Base-by-base conservation (phyloP, 2,888 invertebrate species). In the Drosophila demipolita region DNA sequence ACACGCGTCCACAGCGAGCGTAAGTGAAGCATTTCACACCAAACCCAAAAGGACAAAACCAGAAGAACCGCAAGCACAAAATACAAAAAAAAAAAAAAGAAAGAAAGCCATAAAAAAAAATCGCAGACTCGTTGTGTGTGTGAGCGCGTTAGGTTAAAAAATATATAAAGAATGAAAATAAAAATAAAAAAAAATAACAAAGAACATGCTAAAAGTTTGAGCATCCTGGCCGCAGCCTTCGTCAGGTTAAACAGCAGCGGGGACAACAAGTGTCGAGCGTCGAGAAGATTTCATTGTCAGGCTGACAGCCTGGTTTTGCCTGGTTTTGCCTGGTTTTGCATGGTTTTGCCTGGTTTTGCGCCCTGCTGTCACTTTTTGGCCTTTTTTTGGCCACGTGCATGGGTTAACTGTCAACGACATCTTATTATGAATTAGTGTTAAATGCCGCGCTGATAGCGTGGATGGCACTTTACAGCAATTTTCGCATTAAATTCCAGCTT, bases 401-500 rank as follows among this genome's bases (percentile, higher is more conserved):
- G 85, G 89, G 91, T 90, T 91, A 90, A 89, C 90, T 91, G 90
- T 91, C 90, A 90, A 80, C 90, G 82, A 86, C 85, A 86, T 84
- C 83, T 91, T 90, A 90, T 91, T 90, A 91, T 89, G 84, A 89
- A 91, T 90, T 91, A 90, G 91, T 90, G 90, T 90, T 90, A 91
- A 90, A 87, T 80, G 84, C 78, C 82, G 62, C 83, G 78, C 74
- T 86, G 86, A 86, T 88, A 75, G 86, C 84, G 65, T 63, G 73
- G 86, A 81, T 82, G 83, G 71, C 85, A 83, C 83, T 87, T 84
- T 74, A 57, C 75, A 79, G 80, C 76, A 76, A 81, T 78, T 79
- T 75, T 75, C 69, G 64, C 73, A 78, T 82, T 86, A 84, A 88
- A 80, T 75, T 83, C 58, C 58, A 7, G 29, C 29, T 36, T 36